phyloP scores from a whole-genome alignment of 2,888 invertebrate genomes.

The Agonopterix subpropinquella region DNA sequence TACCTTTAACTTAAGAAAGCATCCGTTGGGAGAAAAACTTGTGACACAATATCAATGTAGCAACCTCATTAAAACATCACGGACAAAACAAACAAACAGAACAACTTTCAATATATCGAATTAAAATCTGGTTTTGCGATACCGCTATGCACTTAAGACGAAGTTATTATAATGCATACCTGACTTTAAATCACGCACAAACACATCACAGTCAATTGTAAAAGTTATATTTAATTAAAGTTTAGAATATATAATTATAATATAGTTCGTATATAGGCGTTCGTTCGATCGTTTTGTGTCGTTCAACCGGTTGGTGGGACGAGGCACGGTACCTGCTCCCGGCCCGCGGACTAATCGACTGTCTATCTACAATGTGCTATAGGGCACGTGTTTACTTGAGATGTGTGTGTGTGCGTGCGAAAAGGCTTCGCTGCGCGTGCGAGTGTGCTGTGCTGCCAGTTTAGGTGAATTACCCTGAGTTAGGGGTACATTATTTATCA shows the following conservation, averaged over 20 bases:
- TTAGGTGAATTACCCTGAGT: background rate
- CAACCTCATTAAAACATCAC: slow-evolving; percentile 10
- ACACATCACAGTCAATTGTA: slow-evolving; percentile 6
- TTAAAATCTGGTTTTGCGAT: slow-evolving; percentile 53
- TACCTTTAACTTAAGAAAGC: slow-evolving; percentile 12
- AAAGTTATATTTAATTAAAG: slow-evolving; percentile 18
- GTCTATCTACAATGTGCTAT: slow-evolving; percentile 21
- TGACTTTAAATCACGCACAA: slow-evolving; percentile 19
- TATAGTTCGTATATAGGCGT: slow-evolving; percentile 46
- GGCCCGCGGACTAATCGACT: slow-evolving; percentile 50
- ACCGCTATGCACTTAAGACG: slow-evolving; percentile 51
- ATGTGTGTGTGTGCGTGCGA: slow-evolving; percentile 34
- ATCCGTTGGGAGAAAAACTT: slow-evolving; percentile 22
- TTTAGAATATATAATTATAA: slow-evolving; percentile 29
- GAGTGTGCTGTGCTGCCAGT: slow-evolving; percentile 33
- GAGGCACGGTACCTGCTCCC: slow-evolving; percentile 50
- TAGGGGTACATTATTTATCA: background rate
- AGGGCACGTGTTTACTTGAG: slow-evolving; percentile 35
- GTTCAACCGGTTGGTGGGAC: slow-evolving; percentile 49
- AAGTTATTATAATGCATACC: slow-evolving; percentile 17
- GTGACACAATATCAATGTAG: slow-evolving; percentile 1
- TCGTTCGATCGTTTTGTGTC: slow-evolving; percentile 70
- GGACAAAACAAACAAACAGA: slow-evolving; percentile 37
- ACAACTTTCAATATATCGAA: slow-evolving; percentile 37
- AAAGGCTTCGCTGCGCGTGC: slow-evolving; percentile 46